Evolutionary conservation across 2,888 invertebrate species (phyloP).

Genomic region (Papilio elwesi): DNA sequence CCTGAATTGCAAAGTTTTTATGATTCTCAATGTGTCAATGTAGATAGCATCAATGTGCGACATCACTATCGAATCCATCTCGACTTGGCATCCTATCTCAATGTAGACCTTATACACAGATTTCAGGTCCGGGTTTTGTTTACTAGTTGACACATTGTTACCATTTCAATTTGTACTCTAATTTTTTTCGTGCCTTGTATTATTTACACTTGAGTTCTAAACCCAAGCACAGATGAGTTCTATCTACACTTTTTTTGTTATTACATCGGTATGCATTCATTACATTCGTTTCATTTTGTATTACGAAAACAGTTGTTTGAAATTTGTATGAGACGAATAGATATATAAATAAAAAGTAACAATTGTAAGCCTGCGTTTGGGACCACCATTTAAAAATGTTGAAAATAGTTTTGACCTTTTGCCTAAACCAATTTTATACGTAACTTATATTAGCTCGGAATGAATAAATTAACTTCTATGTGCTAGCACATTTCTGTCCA

Average conservation of each 20-base stretch:
- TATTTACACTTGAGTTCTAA: neutral
- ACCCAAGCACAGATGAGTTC: neutral
- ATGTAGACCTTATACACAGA: neutral
- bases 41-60: conserved; percentile 10
- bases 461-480: neutral
- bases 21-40: neutral
- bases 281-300: neutral
- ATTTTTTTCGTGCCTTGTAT: conserved; percentile 8
- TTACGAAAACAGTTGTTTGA: neutral
- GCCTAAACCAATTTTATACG: conserved; percentile 18
- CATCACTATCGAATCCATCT: neutral
- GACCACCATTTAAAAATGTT: conserved; percentile 28
- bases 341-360: neutral
- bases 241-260: neutral
- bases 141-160: conserved; percentile 23
- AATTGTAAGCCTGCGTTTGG: conserved; percentile 23
- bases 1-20: no score
- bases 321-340: neutral
- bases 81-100: neutral
- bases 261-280: neutral
- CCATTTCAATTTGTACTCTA: conserved; percentile 15
- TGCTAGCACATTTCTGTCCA: neutral
- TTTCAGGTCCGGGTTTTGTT: conserved; percentile 1
- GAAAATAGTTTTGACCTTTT: conserved; percentile 22
- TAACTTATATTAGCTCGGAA: conserved; percentile 8